Conservation (phyloP, 2,113 vertebrate genomes). For the Nycticebus coucang region DNA sequence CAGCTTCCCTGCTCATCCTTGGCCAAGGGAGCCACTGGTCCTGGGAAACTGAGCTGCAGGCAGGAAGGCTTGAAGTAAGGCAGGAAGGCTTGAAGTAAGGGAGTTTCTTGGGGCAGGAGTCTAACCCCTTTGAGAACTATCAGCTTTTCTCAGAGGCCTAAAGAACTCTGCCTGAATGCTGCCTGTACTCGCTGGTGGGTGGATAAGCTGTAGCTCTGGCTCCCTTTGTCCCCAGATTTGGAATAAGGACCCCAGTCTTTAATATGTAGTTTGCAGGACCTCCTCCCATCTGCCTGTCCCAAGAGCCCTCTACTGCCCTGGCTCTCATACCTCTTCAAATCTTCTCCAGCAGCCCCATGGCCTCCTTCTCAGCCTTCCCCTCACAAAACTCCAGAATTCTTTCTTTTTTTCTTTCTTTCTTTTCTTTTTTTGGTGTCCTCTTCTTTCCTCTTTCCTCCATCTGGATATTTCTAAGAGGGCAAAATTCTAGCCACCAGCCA, state of each 20-base stretch:
- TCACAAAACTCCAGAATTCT: not conserved
- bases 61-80: not conserved
- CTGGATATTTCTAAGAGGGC: not conserved
- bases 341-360: not conserved
- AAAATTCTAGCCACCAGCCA: not conserved
- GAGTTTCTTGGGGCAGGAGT: not conserved
- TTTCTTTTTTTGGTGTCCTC: not conserved
- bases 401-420: not conserved
- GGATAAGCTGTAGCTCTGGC: not conserved
- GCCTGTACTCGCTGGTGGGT: not conserved
- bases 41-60: not conserved
- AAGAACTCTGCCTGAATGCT: not conserved
- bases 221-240: not conserved
- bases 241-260: not conserved
- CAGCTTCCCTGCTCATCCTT: not conserved
- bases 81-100: not conserved
- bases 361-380: too few species aligned
- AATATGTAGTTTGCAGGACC: not conserved
- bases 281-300: not conserved
- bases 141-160: not conserved
- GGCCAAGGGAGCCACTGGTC: not conserved
- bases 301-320: too few species aligned
- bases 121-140: not conserved
- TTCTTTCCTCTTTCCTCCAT: not conserved
- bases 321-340: not conserved